A percentile compares a stretch with the other conserved stretches of the same genome.
Conservation (phyloP, 2,888 invertebrate species). For the Nomada hirtipes region DNA sequence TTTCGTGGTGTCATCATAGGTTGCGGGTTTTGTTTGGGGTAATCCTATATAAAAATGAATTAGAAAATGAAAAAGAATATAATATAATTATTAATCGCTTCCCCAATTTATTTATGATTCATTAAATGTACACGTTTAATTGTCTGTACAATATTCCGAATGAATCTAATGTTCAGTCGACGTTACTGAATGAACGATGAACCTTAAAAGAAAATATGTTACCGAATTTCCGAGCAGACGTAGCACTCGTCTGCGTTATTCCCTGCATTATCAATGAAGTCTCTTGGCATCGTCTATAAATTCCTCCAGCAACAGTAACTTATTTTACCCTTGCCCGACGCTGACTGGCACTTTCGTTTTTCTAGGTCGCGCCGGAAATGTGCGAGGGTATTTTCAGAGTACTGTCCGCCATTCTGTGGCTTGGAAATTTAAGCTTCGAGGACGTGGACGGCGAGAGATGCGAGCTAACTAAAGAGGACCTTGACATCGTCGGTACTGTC, state of each 20-base stretch:
- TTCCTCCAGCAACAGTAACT: not conserved
- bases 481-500: constrained; percentile 90
- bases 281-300: not conserved
- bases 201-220: no score
- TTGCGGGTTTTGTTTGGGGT: not conserved
- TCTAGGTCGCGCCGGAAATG: constrained; percentile 92
- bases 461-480: constrained; percentile 89
- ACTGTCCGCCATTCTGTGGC: constrained; percentile 94
- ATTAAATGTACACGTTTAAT: no score
- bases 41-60: not conserved
- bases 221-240: no score
- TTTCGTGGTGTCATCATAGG: not conserved
- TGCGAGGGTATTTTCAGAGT: constrained; percentile 96
- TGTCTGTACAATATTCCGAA: no score
- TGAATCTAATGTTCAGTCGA: no score
- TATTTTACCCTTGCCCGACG: not conserved
- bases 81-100: no score
- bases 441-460: constrained; percentile 95
- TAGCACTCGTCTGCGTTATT: no score
- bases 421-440: constrained; percentile 94
- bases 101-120: no score
- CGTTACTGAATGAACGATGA: no score
- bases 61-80: no score
- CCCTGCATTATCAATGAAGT: not conserved
- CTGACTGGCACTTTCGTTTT: constrained; percentile 6